These are phyloP conservation scores for Tribolium castaneum DNA, from an alignment of 1,140 invertebrate genomes.

Conservation along the genomic window DNA sequence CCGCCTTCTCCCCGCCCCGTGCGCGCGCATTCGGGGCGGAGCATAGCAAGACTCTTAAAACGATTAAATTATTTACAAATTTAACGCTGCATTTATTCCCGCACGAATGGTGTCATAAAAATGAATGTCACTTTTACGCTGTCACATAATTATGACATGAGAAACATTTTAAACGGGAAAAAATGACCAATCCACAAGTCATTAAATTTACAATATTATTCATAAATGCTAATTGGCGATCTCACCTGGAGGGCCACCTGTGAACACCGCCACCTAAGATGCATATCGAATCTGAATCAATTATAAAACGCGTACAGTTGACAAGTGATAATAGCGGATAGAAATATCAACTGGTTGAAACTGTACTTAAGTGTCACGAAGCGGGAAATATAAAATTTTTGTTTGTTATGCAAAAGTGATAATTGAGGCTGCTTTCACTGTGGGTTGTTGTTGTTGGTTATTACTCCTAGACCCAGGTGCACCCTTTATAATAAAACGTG, in stretches of 20 bases:
- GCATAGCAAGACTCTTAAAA: not conserved
- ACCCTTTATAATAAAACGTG: conserved; percentile 57
- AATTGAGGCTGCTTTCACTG: not conserved
- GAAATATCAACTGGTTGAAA: too few relatives aligned
- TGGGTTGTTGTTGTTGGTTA: not conserved
- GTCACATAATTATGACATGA: not conserved
- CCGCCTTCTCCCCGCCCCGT: too few relatives aligned
- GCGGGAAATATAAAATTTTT: too few relatives aligned
- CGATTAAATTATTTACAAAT: not conserved
- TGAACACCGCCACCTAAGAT: not conserved
- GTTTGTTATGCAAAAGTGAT: too few relatives aligned
- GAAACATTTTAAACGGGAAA: not conserved
- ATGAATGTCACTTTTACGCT: not conserved
- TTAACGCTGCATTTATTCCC: not conserved
- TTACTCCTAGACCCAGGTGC: conserved; percentile 43
- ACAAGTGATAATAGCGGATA: too few relatives aligned
- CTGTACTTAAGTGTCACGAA: too few relatives aligned
- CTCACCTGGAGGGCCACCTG: not conserved
- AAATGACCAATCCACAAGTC: not conserved
- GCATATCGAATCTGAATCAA: not conserved
- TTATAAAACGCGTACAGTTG: not conserved
- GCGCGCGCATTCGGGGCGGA: too few relatives aligned
- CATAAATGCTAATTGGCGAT: not conserved
- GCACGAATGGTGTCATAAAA: not conserved
- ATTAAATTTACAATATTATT: not conserved